Conservation (phyloP, 2,888 invertebrate species). For the Tetramorium bicarinatum region DNA sequence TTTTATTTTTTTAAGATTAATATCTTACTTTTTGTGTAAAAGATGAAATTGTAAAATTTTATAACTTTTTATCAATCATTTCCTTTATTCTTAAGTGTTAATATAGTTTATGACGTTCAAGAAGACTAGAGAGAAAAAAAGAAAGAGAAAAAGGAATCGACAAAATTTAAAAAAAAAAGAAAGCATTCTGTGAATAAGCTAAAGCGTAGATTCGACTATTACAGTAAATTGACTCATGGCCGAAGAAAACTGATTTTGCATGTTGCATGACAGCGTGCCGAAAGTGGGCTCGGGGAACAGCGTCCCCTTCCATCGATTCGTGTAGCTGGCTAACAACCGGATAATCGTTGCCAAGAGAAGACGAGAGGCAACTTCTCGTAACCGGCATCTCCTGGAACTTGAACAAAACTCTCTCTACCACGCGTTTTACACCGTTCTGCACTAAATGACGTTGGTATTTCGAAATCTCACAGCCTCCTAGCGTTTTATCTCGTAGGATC, state of each 20-base stretch:
- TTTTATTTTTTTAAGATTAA: no score
- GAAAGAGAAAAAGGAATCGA: neutral
- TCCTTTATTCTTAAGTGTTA: no score
- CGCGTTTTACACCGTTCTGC: slow-evolving; percentile 63
- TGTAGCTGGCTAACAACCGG: slow-evolving; percentile 77
- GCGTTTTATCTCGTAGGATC: neutral
- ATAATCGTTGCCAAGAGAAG: slow-evolving; percentile 77
- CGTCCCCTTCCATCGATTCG: slow-evolving; percentile 76
- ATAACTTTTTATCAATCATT: no score
- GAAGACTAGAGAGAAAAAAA: neutral
- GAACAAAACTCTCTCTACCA: slow-evolving; percentile 60
- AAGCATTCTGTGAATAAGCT: neutral
- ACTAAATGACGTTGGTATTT: slow-evolving; percentile 62
- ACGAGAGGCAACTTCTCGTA: slow-evolving; percentile 54
- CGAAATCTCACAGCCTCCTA: slow-evolving; percentile 22
- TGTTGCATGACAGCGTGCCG: slow-evolving; percentile 65
- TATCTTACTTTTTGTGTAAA: no score
- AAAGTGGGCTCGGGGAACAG: slow-evolving; percentile 72
- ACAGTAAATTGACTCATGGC: slow-evolving; percentile 46
- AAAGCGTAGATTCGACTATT: neutral
- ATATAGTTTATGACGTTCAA: neutral
- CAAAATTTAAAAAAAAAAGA: neutral
- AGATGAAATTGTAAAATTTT: no score
- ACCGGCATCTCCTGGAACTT: slow-evolving; percentile 55
- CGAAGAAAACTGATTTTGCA: slow-evolving; percentile 47